Conservation (phyloP, 1,140 invertebrate genomes). For the Scaptomyza graminum region DNA sequence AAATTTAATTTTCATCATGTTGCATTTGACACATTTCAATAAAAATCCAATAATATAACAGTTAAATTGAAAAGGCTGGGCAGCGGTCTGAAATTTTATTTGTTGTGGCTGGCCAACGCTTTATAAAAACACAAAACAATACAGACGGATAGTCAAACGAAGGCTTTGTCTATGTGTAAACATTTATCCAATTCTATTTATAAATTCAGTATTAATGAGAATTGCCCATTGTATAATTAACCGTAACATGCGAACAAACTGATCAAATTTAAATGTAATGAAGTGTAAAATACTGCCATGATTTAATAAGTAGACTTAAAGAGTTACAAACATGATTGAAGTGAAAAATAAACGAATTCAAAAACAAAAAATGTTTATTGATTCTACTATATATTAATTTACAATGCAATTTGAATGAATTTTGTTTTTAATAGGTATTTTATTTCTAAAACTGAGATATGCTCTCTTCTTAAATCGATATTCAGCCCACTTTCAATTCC, state of each 20-base stretch:
- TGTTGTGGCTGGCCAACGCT: conserved; percentile 36
- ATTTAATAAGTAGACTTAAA: background rate
- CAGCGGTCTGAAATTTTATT: conserved; percentile 42
- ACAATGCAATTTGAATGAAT: too few species aligned
- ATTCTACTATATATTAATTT: too few species aligned
- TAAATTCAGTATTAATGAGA: conserved; percentile 39
- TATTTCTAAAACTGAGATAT: too few species aligned
- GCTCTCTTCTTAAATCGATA: too few species aligned
- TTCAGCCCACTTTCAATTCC: too few species aligned
- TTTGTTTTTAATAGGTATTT: too few species aligned
- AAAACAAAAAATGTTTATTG: conserved; percentile 25
- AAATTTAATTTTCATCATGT: conserved; percentile 63
- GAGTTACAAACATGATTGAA: too few species aligned
- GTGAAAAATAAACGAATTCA: conserved; percentile 34
- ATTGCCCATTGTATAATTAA: background rate
- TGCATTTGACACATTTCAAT: conserved; percentile 67
- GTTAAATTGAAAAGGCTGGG: conserved; percentile 49
- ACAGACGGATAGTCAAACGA: background rate
- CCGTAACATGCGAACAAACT: conserved; percentile 15
- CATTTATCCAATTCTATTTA: conserved; percentile 58
- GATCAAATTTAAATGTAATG: conserved; percentile 21
- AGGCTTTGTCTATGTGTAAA: conserved; percentile 37
- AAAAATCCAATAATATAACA: conserved; percentile 61
- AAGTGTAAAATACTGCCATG: conserved; percentile 26
- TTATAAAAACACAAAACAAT: conserved; percentile 13